Conservation (phyloP, 2,888 invertebrate genomes). For the Amphipyra tragopoginis region DNA sequence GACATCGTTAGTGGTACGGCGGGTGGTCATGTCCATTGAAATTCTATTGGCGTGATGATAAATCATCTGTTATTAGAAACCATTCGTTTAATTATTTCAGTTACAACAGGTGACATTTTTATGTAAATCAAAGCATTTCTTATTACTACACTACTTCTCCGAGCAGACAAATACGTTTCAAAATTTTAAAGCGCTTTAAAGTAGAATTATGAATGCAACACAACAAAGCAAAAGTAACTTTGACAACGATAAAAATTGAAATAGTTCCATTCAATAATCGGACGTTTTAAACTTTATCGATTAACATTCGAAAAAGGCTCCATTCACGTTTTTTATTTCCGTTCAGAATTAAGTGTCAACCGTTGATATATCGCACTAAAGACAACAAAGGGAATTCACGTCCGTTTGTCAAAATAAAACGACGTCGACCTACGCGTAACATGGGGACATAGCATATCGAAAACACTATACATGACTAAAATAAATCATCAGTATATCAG, state of each 20-base stretch:
- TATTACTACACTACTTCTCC: constrained; percentile 15
- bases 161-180: constrained; percentile 33
- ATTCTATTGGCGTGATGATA: constrained; percentile 86
- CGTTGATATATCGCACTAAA: constrained; percentile 83
- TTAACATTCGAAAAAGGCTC: constrained; percentile 64
- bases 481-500: constrained; percentile 64
- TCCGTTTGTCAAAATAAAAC: constrained; percentile 87
- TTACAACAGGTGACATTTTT: constrained; percentile 68
- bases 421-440: constrained; percentile 82
- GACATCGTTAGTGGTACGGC: constrained; percentile 88
- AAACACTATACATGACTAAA: constrained; percentile 62
- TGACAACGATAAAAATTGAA: constrained; percentile 47
- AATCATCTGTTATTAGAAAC: constrained; percentile 80
- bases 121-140: constrained; percentile 62
- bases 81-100: constrained; percentile 78
- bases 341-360: constrained; percentile 76
- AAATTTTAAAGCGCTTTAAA: constrained; percentile 34
- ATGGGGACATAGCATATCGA: constrained; percentile 72
- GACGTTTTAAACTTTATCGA: constrained; percentile 63
- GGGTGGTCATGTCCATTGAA: constrained; percentile 87
- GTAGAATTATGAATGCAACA: constrained; percentile 36
- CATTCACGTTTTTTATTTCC: constrained; percentile 73
- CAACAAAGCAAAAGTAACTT: constrained; percentile 15
- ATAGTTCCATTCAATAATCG: constrained; percentile 40
- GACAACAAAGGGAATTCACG: constrained; percentile 81